Percentiles rank a stretch among this genome's conserved stretches.
phyloP scores from a whole-genome alignment of 2,888 invertebrate genomes.

The Xanthia togata region DNA sequence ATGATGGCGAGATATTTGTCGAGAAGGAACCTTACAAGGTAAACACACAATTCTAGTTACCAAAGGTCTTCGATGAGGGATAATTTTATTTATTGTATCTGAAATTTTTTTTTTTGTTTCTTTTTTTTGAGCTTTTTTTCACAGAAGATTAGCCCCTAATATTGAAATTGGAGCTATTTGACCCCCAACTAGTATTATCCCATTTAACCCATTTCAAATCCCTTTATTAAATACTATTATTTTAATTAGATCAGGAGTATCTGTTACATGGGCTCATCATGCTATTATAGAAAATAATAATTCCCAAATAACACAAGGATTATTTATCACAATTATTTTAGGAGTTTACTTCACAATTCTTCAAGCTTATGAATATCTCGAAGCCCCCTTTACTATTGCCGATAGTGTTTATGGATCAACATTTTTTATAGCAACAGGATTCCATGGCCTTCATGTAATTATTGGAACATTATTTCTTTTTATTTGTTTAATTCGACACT shows the following conservation, averaged over 20 bases:
- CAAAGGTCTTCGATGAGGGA: slow-evolving; percentile 92
- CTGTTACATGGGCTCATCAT: slow-evolving; percentile 87
- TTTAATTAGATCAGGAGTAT: slow-evolving; percentile 92
- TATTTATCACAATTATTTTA: slow-evolving; percentile 79
- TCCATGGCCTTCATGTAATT: slow-evolving; percentile 94
- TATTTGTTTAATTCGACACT: slow-evolving; percentile 78
- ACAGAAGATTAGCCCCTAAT: slow-evolving; percentile 83
- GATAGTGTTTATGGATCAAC: slow-evolving; percentile 75
- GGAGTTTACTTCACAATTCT: slow-evolving; percentile 87
- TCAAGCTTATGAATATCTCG: background rate
- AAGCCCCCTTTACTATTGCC: background rate
- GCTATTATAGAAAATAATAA: slow-evolving; percentile 82
- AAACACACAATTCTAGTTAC: slow-evolving; percentile 91
- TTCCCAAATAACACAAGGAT: slow-evolving; percentile 84
- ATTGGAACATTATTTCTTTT: slow-evolving; percentile 83
- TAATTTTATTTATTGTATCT: slow-evolving; percentile 93
- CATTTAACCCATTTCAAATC: slow-evolving; percentile 93
- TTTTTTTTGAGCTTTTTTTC: slow-evolving; percentile 91
- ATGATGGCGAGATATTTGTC: slow-evolving; percentile 93
- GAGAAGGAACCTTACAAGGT: slow-evolving; percentile 93
- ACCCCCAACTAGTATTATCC: slow-evolving; percentile 91
- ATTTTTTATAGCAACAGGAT: slow-evolving; percentile 89
- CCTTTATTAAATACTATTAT: slow-evolving; percentile 94
- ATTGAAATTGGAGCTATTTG: slow-evolving; percentile 88
- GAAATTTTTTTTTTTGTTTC: slow-evolving; percentile 92